These are phyloP conservation scores for Pseudopleuronectes americanus DNA, from an alignment of 2,797 vertebrate genomes.

Conservation along the genomic window DNA sequence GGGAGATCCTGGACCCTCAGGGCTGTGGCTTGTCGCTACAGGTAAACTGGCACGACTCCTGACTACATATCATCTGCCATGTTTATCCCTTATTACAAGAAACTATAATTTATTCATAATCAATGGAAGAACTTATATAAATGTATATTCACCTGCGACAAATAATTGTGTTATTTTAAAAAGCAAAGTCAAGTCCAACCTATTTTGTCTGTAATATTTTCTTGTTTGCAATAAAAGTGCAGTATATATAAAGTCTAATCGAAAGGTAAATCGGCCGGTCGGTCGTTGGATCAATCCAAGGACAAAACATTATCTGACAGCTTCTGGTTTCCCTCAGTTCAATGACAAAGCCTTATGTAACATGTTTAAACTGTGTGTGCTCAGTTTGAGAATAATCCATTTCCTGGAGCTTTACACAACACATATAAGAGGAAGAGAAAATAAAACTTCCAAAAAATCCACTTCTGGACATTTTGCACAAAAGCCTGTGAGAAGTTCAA, in stretches of 20 bases:
- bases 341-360: not conserved
- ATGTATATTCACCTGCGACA: not conserved
- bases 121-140: constrained; percentile 1
- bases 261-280: not conserved
- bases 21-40: constrained; percentile 39
- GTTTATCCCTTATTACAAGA: constrained; percentile 14
- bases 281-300: no score
- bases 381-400: not conserved
- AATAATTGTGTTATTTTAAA: not conserved
- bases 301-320: not conserved
- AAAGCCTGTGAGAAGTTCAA: constrained; percentile 28
- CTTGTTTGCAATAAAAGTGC: no score
- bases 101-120: constrained; percentile 12
- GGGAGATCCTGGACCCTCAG: constrained; percentile 43
- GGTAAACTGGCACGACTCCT: constrained; percentile 25
- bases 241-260: no score
- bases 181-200: no score
- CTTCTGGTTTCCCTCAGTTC: constrained; percentile 1
- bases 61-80: constrained; percentile 20
- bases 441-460: not conserved
- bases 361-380: not conserved
- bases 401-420: constrained; percentile 9
- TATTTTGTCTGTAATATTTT: no score
- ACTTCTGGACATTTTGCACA: constrained; percentile 43
- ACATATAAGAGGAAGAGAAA: not conserved